These are phyloP conservation scores for Calvadosia cruxmelitensis DNA, from an alignment of 30 jellyfish, hydroid and myxozoan species.

Conservation along the genomic window DNA sequence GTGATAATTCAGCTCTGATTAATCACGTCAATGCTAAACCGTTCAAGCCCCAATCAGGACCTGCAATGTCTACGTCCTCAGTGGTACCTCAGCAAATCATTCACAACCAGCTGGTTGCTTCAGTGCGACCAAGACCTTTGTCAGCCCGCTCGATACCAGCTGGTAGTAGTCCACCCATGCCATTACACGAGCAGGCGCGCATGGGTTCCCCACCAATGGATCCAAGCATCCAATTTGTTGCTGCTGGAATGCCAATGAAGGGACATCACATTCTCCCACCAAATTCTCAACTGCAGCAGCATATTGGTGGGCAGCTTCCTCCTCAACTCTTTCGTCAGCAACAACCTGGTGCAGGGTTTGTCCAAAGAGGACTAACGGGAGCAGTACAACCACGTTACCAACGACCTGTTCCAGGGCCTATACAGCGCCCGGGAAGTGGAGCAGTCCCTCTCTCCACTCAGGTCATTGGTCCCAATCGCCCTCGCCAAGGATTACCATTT, in stretches of 20 bases:
- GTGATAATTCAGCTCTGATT: constrained; percentile 63
- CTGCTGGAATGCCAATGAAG: background rate
- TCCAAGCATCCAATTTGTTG: constrained; percentile 1
- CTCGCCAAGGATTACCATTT: background rate
- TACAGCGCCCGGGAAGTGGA: constrained; percentile 33
- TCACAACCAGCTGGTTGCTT: constrained; percentile 58
- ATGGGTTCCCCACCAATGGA: constrained; percentile 15
- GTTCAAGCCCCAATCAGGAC: constrained; percentile 76
- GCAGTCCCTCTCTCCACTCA: background rate
- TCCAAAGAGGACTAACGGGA: constrained; percentile 31
- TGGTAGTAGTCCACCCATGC: constrained; percentile 22
- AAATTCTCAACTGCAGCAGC: constrained; percentile 13
- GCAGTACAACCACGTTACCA: constrained; percentile 19
- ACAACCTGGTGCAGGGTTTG: constrained; percentile 14
- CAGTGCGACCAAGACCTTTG: constrained; percentile 85
- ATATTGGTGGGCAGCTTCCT: constrained; percentile 12
- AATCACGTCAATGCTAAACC: constrained; percentile 96
- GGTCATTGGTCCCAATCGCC: background rate
- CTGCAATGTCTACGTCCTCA: constrained; percentile 12
- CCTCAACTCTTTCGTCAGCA: background rate
- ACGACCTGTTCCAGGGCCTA: constrained; percentile 57
- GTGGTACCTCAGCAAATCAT: constrained; percentile 31
- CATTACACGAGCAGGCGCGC: constrained; percentile 26
- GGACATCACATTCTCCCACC: constrained; percentile 2
- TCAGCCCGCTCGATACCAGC: constrained; percentile 40